These are phyloP conservation scores for Mythimna impura DNA, from an alignment of 2,888 invertebrate genomes.

Conservation along the genomic window DNA sequence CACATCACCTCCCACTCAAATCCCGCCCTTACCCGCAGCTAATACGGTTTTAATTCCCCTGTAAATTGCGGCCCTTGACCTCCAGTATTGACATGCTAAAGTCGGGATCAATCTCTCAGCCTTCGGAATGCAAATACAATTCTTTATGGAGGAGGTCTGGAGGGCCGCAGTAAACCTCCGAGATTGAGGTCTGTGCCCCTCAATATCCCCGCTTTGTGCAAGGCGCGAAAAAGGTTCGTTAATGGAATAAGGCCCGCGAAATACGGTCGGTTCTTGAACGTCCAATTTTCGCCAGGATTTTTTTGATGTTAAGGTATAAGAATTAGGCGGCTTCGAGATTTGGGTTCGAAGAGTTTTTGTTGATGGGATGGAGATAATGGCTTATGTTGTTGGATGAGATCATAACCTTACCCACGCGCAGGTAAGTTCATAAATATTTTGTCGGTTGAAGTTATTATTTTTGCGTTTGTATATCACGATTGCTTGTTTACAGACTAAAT, in stretches of 20 bases:
- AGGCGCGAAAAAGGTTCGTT: conserved; percentile 80
- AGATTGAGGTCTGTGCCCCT: conserved; percentile 78
- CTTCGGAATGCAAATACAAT: conserved; percentile 84
- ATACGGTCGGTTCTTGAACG: conserved; percentile 60
- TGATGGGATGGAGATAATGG: conserved; percentile 48
- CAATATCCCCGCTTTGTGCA: conserved; percentile 83
- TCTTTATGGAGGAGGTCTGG: conserved; percentile 78
- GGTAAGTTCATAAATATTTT: neutral
- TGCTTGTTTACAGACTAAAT: neutral
- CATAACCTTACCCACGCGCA: conserved; percentile 17
- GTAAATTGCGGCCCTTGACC: conserved; percentile 72
- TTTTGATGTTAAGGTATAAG: conserved; percentile 61
- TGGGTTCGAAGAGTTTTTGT: conserved; percentile 43
- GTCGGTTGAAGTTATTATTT: neutral
- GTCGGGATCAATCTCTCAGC: conserved; percentile 81
- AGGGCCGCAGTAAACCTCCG: conserved; percentile 75
- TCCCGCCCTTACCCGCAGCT: conserved; percentile 34
- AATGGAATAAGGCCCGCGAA: conserved; percentile 83
- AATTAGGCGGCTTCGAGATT: conserved; percentile 60
- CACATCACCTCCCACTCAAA: conserved; percentile 23
- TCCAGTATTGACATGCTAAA: conserved; percentile 79
- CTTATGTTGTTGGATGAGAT: conserved; percentile 40
- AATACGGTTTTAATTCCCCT: conserved; percentile 48
- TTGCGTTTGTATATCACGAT: too few species aligned
- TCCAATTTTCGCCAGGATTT: conserved; percentile 62